These are phyloP conservation scores for Dicaeum eximium DNA, from an alignment of 2,113 vertebrate genomes.

Conservation along the genomic window DNA sequence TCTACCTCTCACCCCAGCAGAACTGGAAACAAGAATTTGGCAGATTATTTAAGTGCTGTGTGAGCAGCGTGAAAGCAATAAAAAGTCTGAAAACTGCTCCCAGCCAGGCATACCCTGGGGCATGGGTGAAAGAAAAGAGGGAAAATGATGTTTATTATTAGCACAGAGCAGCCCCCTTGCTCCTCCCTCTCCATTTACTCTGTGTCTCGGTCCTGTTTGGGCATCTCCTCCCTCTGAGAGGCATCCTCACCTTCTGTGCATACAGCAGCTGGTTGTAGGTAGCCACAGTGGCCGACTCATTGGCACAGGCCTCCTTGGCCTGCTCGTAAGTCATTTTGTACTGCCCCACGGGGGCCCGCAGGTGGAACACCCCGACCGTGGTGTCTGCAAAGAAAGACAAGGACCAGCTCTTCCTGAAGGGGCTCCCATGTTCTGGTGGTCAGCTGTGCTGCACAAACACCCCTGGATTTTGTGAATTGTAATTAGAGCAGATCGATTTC, in stretches of 20 bases:
- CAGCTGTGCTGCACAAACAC: background rate
- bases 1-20: background rate
- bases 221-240: background rate
- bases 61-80: background rate
- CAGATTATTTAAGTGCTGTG: background rate
- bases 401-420: background rate
- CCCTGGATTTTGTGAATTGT: background rate
- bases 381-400: slow-evolving; percentile 72
- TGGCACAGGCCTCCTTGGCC: slow-evolving; percentile 77
- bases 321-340: slow-evolving; percentile 83
- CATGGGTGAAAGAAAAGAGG: background rate
- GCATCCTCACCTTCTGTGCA: slow-evolving; percentile 82
- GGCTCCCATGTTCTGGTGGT: background rate
- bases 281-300: slow-evolving; percentile 75
- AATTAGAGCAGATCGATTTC: background rate
- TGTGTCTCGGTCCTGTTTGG: accelerated
- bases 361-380: slow-evolving; percentile 85
- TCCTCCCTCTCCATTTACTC: background rate
- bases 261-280: slow-evolving; percentile 87
- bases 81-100: background rate
- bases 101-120: background rate
- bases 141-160: background rate
- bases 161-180: background rate
- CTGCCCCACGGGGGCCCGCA: slow-evolving; percentile 75
- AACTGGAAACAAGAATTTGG: background rate